phyloP scores from a whole-genome alignment of 2,113 vertebrate species.

The Dromaius novaehollandiae region DNA sequence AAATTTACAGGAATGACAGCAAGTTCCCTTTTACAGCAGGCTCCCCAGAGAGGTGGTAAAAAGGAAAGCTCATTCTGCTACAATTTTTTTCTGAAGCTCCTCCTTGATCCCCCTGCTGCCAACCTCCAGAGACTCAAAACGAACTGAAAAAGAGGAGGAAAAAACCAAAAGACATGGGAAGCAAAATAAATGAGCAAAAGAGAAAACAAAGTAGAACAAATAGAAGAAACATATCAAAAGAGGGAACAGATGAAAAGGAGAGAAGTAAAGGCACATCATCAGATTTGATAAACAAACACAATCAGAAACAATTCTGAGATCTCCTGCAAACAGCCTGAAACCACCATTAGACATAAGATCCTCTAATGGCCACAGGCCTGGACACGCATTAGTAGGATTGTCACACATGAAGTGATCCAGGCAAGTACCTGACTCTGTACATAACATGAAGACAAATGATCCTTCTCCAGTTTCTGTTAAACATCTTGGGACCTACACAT shows the following conservation, averaged over 20 bases:
- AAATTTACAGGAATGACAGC: constrained; percentile 62
- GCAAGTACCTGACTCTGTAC: not conserved
- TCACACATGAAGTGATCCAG: not conserved
- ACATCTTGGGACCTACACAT: not conserved
- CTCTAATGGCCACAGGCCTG: not conserved
- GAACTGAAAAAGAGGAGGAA: not conserved
- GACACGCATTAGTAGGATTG: not conserved
- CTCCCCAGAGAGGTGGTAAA: constrained; percentile 24
- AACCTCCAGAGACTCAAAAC: not conserved
- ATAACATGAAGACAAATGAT: not conserved
- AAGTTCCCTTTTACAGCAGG: constrained; percentile 39
- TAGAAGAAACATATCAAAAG: not conserved
- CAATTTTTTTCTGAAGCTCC: not conserved
- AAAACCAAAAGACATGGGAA: not conserved
- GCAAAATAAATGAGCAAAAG: constrained; percentile 1
- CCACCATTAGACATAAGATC: not conserved
- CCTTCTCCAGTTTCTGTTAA: not conserved
- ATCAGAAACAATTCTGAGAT: not conserved
- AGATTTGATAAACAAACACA: not conserved
- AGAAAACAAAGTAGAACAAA: constrained; percentile 20
- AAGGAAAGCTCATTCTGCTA: constrained; percentile 1
- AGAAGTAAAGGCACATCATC: not conserved
- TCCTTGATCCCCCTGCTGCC: constrained; percentile 9
- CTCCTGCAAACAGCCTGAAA: not conserved
- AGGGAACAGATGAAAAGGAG: not conserved